Evolutionary conservation across 2,113 vertebrate genomes (phyloP).

Genomic region (Rhineura floridana): DNA sequence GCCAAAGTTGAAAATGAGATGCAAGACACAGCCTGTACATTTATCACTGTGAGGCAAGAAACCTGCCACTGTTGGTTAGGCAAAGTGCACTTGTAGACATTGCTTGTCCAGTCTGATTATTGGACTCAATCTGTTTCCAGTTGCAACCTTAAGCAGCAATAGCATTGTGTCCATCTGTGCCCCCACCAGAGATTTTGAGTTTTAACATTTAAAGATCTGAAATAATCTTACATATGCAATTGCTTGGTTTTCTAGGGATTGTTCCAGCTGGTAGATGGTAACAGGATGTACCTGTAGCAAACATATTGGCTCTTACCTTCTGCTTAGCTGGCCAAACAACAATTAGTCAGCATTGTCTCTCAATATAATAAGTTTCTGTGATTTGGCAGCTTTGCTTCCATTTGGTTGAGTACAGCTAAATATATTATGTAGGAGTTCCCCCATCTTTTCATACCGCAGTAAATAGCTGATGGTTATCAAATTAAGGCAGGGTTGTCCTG

Average conservation of each 20-base stretch:
- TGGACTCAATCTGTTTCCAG: constrained; percentile 60
- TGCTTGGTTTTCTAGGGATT: constrained; percentile 32
- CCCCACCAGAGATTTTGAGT: constrained; percentile 40
- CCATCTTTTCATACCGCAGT: not conserved
- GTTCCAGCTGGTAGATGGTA: constrained; percentile 25
- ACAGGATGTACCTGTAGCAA: constrained; percentile 7
- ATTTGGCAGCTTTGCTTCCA: not conserved
- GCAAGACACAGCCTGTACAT: constrained; percentile 66
- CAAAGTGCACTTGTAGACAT: constrained; percentile 56
- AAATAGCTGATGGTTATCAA: not conserved
- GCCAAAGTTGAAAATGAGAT: constrained; percentile 72
- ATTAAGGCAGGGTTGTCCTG: not conserved
- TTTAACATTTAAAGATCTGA: constrained; percentile 37
- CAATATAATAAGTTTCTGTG: not conserved
- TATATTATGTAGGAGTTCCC: not conserved
- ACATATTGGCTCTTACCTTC: constrained; percentile 1
- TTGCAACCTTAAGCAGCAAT: constrained; percentile 52
- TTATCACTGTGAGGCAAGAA: constrained; percentile 63
- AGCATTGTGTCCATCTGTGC: constrained; percentile 55
- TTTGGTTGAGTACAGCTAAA: not conserved
- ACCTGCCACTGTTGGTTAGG: constrained; percentile 61
- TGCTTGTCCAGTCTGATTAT: constrained; percentile 65
- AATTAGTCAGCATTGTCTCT: not conserved
- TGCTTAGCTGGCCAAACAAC: not conserved
- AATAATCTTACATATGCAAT: constrained; percentile 27